Evolutionary conservation across 2,888 invertebrate species (phyloP).

Genomic region (Formica aserva): DNA sequence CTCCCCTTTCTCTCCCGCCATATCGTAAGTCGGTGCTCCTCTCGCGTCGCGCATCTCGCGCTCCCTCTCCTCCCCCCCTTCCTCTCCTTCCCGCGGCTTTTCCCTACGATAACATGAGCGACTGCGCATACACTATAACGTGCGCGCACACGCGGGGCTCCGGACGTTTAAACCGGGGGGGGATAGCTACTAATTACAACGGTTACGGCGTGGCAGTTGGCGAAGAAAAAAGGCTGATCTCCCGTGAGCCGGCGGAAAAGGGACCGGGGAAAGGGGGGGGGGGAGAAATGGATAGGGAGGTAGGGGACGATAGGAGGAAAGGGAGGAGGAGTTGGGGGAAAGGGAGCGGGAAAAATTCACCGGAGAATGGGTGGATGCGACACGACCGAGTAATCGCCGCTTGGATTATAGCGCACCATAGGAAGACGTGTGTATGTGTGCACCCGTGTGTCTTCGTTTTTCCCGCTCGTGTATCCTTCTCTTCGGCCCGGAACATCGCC

Average conservation of each 20-base stretch:
- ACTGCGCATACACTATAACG: slow-evolving; percentile 36
- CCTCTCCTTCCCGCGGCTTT: slow-evolving; percentile 30
- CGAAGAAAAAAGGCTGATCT: slow-evolving; percentile 68
- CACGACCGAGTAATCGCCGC: slow-evolving; percentile 76
- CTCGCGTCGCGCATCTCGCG: slow-evolving; percentile 49
- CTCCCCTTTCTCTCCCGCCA: slow-evolving; percentile 8
- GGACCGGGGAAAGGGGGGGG: background rate
- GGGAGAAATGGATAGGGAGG: slow-evolving; percentile 8
- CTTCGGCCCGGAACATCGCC: slow-evolving; percentile 36
- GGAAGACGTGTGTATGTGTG: slow-evolving; percentile 40
- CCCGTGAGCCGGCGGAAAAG: slow-evolving; percentile 35
- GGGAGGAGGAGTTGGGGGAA: slow-evolving; percentile 47
- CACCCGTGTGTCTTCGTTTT: slow-evolving; percentile 10
- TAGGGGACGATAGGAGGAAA: slow-evolving; percentile 11
- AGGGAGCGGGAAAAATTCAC: slow-evolving; percentile 76
- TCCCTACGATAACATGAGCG: slow-evolving; percentile 55
- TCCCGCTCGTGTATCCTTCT: slow-evolving; percentile 18
- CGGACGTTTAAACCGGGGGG: slow-evolving; percentile 74
- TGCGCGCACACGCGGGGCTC: slow-evolving; percentile 55
- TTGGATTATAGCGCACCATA: slow-evolving; percentile 70
- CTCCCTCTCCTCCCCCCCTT: slow-evolving; percentile 7
- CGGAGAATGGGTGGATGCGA: slow-evolving; percentile 73
- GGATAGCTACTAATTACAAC: slow-evolving; percentile 78
- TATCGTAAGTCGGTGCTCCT: slow-evolving; percentile 67
- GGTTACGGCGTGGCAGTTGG: slow-evolving; percentile 73